phyloP scores from a whole-genome alignment of 2,113 vertebrate genomes.

The Ceyx margarethae region DNA sequence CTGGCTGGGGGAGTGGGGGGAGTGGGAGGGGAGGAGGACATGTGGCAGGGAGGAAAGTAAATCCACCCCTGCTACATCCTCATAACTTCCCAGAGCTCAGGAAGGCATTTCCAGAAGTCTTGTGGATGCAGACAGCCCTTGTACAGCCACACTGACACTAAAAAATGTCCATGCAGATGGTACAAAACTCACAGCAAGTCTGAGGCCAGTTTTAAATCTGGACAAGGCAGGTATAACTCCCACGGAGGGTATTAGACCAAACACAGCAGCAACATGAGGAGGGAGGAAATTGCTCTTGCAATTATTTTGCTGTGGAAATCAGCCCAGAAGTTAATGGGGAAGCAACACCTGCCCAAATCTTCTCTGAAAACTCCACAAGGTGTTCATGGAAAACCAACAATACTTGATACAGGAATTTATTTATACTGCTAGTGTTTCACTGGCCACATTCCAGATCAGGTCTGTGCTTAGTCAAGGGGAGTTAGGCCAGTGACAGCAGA shows the following conservation, averaged over 20 bases:
- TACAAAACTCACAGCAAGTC: background rate
- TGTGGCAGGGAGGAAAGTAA: background rate
- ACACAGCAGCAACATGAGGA: background rate
- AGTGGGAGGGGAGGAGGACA: accelerated
- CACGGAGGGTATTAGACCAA: background rate
- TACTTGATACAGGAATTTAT: background rate
- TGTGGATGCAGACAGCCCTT: background rate
- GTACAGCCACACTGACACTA: background rate
- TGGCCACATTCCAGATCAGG: background rate
- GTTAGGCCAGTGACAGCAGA: background rate
- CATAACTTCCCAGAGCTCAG: background rate
- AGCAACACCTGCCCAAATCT: background rate
- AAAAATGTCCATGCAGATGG: background rate
- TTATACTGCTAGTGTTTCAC: background rate
- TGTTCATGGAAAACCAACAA: background rate
- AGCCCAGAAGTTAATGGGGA: slow-evolving; percentile 15
- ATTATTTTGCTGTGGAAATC: background rate
- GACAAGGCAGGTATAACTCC: background rate
- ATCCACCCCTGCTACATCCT: background rate
- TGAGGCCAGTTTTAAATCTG: background rate
- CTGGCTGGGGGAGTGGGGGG: too few relatives aligned
- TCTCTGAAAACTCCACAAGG: background rate
- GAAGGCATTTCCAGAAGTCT: background rate
- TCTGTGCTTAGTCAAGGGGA: background rate
- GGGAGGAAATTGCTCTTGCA: background rate